Evolutionary conservation across 2,113 vertebrate species (phyloP).

Genomic region (Festucalex cinctus): DNA sequence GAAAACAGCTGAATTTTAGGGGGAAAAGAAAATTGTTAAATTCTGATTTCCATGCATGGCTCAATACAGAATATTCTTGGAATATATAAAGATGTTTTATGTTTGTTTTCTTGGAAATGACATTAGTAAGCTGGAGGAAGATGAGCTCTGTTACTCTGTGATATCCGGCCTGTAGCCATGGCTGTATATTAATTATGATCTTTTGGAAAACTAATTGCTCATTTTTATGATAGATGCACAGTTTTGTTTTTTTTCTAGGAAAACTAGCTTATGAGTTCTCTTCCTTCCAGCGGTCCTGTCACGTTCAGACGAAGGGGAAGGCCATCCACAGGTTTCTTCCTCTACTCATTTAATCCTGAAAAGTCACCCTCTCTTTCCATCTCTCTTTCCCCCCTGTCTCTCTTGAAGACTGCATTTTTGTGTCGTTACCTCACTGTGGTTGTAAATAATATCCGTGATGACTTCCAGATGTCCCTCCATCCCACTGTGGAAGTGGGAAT

Average conservation of each 20-base stretch:
- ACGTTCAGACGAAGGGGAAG: slow-evolving; percentile 28
- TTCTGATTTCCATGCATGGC: not conserved
- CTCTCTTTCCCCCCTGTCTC: slow-evolving; percentile 21
- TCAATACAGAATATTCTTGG: no score
- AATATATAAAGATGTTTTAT: no score
- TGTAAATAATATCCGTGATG: slow-evolving; percentile 73
- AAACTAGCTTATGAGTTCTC: slow-evolving; percentile 25
- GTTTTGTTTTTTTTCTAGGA: slow-evolving; percentile 24
- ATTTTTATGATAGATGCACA: slow-evolving; percentile 15
- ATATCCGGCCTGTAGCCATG: not conserved
- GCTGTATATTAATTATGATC: not conserved
- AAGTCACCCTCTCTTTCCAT: slow-evolving; percentile 6
- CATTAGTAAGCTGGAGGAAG: not conserved
- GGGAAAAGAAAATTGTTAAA: not conserved
- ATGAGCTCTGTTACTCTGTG: not conserved
- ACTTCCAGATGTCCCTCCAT: slow-evolving; percentile 75
- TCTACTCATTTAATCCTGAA: slow-evolving; percentile 4
- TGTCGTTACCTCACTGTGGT: slow-evolving; percentile 70
- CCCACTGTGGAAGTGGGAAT: slow-evolving; percentile 40
- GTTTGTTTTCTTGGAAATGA: not conserved
- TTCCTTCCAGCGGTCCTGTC: not conserved
- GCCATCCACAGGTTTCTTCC: slow-evolving; percentile 34
- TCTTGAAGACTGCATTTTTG: slow-evolving; percentile 70
- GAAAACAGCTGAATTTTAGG: slow-evolving; percentile 9
- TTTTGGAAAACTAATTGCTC: slow-evolving; percentile 4